Base-by-base conservation (phyloP, 2,888 invertebrate genomes). In the Tenthredo mesomela region DNA sequence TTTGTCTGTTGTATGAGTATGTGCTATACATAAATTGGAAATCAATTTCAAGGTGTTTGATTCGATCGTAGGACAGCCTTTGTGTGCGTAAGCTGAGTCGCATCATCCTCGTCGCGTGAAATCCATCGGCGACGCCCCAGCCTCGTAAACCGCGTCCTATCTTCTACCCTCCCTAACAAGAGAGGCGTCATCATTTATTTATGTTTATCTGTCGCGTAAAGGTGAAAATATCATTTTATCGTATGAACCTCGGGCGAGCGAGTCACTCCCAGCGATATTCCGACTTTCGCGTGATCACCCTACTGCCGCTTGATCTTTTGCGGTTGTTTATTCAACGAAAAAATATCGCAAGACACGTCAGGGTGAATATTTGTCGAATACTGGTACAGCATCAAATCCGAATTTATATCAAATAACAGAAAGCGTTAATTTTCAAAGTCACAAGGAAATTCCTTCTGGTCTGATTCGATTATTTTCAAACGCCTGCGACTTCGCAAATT, bases 141-240 rank as follows among this genome's bases (percentile, higher is more conserved):
- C 80, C 71, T 88, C 87, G 86, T 86, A 87, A 87, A 87, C 84
- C 88, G 15, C 47, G 82, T 70, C 47, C 67, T 82, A 70, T 82
- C 82, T 82, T 40, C 40, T 18, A 82, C 82, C 82, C 82, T 82
- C 65, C 82, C 10, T 82, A 82, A 82, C 82, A 82, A 82, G 67
- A 82, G 67, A 70, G 82, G 82, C 82, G 82, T 82, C 82, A 82
- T 82, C 82, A 67, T 82, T 82, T 82, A 82, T 82, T 82, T 82
- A 82, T 82, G 82, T 82, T 82, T 82, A 82, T 82, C 82, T 82
- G 67, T 21, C 25, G 33, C 67, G 67, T 29, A 70, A 82, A 82
- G 82, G 82, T 82, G 82, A 70, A 82, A 82, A 82, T 82, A 82
- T 82, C 65, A 43, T 58, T 82, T 82, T 82, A 82, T 82, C 58